Conservation (phyloP, 2,113 vertebrate genomes). For the Rhea americana region DNA sequence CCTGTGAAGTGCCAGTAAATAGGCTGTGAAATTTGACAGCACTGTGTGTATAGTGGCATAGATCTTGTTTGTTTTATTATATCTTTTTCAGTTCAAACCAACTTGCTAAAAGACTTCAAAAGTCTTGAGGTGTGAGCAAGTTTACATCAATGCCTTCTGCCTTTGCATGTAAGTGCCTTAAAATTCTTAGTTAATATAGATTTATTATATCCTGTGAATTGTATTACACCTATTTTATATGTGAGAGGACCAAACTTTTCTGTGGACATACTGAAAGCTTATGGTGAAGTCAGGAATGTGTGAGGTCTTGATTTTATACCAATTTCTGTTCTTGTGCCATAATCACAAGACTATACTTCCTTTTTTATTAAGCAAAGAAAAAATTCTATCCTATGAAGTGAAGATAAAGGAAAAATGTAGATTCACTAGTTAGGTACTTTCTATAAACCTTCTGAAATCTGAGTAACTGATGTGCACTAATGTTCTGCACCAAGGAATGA, state of each 20-base stretch:
- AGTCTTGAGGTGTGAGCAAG: background rate
- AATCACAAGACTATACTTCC: background rate
- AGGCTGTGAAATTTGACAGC: background rate
- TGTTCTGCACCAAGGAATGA: background rate
- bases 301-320: background rate
- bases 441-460: background rate
- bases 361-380: background rate
- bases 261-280: background rate
- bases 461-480: background rate
- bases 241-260: background rate
- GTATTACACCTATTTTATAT: background rate
- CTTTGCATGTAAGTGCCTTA: background rate
- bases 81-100: background rate
- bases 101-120: background rate
- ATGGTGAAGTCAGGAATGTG: background rate
- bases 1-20: background rate
- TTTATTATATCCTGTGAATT: background rate
- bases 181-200: background rate
- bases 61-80: background rate
- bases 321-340: background rate
- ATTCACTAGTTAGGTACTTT: background rate
- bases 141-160: background rate
- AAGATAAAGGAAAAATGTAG: background rate
- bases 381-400: background rate
- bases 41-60: background rate